Conservation (phyloP, 2,113 vertebrate species). For the Drymodes brunneopygia region DNA sequence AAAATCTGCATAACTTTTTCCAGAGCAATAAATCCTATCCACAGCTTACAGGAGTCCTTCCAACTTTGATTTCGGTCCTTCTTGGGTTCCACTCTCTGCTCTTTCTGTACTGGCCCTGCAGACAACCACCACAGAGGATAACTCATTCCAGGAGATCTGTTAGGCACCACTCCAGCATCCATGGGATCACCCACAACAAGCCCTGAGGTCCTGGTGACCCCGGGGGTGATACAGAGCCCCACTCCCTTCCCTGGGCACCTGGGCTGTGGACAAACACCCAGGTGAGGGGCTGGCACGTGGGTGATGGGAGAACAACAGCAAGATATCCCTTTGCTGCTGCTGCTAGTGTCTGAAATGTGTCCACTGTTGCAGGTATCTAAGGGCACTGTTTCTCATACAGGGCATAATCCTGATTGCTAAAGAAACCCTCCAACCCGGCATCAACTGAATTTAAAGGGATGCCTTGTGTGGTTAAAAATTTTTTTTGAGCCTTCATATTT, state of each 20-base stretch:
- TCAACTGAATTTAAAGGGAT: not conserved
- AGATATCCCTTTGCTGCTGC: not conserved
- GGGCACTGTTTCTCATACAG: not conserved
- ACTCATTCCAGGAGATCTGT: not conserved
- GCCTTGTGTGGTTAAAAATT: not conserved
- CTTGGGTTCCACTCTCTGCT: not conserved
- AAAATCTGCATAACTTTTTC: slow-evolving; percentile 10
- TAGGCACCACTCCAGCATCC: not conserved
- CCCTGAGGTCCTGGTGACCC: not conserved
- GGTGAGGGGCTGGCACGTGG: not conserved
- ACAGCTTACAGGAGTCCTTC: not conserved
- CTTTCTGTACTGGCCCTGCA: not conserved
- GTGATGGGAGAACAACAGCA: not conserved
- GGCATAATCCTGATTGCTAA: not conserved
- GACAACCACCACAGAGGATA: not conserved
- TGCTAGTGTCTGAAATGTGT: not conserved
- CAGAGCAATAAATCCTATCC: not conserved
- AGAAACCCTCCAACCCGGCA: not conserved
- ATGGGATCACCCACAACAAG: not conserved
- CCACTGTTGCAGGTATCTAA: not conserved
- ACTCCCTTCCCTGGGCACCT: not conserved
- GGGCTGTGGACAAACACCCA: not conserved
- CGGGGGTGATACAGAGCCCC: not conserved
- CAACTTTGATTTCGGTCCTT: not conserved
- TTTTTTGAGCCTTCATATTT: not conserved